Evolutionary conservation across 2,888 invertebrate genomes (phyloP), one percentile per base, ranked within the genome.

Genomic region (Adelognathus sp.): DNA sequence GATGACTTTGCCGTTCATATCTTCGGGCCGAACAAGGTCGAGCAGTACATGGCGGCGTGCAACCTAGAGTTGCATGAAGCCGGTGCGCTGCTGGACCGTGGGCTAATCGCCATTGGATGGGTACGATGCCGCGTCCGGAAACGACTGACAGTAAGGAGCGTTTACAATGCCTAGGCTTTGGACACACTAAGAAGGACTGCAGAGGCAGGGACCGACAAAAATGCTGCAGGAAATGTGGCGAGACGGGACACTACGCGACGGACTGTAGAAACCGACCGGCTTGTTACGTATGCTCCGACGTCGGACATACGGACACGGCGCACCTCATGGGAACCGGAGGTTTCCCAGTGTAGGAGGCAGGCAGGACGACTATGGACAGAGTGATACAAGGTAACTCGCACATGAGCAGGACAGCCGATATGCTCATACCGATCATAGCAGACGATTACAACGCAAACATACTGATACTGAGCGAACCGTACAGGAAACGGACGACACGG

Each of bases 311-410:
- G 67, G 18, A 58, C 64, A 58, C n/a, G n/a, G n/a, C n/a, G n/a
- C n/a, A n/a, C n/a, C n/a, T n/a, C n/a, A n/a, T n/a, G n/a, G n/a
- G 64, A 39, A 50, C 74, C 64, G 58, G 61, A 63, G 63, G 63
- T n/a, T n/a, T n/a, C n/a, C n/a, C n/a, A 63, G 61, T 29, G 78
- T 64, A 69, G 74, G 58, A 74, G n/a, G 33, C 67, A 63, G 70
- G 64, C 74, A 1, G 33, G 66, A 58, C 24, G 52, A 72, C 31
- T 52, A n/a, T n/a, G n/a, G 76, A 66, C 66, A 79, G 66, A 5
- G 9, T 69, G 46, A 50, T 76, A 1, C 80, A 76, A 58, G 73
- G 76, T n/a, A 79, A 79, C 76, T 67, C 79, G 64, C 78, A 75
- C 77, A 52, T 75, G 14, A 71, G 75, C 29, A 64, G 71, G 56